These are phyloP conservation scores for Brachionus asplanchnoidis DNA, from an alignment of 1,140 invertebrate genomes.

Conservation along the genomic window DNA sequence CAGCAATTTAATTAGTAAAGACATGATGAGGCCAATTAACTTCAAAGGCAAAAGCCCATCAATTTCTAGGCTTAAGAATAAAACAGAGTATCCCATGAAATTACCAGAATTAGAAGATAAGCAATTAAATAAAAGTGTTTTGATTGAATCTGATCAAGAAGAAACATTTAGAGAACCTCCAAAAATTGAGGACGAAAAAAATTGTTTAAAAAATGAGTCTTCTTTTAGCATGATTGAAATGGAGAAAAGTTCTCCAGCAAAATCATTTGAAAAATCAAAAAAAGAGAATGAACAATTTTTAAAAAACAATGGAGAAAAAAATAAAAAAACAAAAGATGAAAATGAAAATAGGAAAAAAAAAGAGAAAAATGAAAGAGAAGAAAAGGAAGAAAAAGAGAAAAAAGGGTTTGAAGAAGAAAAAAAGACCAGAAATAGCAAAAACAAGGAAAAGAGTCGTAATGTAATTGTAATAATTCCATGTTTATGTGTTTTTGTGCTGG, in stretches of 20 bases:
- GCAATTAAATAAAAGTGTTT: not conserved
- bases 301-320: not conserved
- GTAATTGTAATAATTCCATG: not conserved
- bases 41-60: not conserved
- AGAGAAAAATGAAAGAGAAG: not conserved
- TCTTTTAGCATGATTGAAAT: not conserved
- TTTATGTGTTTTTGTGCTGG: not conserved
- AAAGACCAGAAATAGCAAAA: not conserved
- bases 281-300: too few relatives aligned
- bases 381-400: not conserved
- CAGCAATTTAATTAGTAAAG: not conserved
- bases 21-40: not conserved
- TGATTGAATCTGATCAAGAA: not conserved
- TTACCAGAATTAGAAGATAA: not conserved
- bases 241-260: not conserved
- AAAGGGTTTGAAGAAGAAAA: not conserved
- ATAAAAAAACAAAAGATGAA: not conserved
- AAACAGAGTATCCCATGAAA: not conserved
- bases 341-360: not conserved
- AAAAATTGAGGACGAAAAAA: not conserved
- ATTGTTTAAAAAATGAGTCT: not conserved
- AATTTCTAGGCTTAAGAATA: not conserved
- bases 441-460: not conserved
- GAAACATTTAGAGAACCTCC: not conserved
- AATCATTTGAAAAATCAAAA: too few relatives aligned